Conservation (phyloP, 1,140 invertebrate species). For the Gryllus bimaculatus region DNA sequence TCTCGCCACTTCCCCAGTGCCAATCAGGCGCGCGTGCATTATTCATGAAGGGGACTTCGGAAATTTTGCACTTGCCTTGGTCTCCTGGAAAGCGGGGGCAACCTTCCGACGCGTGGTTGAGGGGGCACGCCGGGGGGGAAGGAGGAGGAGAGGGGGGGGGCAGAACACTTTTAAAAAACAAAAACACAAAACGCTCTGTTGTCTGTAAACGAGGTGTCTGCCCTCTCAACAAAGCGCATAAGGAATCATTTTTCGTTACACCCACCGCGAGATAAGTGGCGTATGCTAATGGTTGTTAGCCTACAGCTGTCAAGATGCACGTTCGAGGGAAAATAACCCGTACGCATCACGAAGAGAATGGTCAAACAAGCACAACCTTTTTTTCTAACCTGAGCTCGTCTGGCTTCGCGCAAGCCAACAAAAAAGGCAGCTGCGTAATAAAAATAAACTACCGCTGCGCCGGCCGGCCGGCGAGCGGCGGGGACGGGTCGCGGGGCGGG, state of each 20-base stretch:
- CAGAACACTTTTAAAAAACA: not conserved
- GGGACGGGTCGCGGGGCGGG: too few species aligned
- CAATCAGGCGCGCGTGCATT: not conserved
- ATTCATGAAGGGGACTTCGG: not conserved
- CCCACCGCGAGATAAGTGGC: constrained; percentile 11
- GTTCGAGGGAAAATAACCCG: constrained; percentile 12
- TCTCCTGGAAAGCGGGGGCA: not conserved
- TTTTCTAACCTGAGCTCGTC: constrained; percentile 14
- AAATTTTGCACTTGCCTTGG: not conserved
- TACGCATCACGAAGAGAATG: constrained; percentile 7
- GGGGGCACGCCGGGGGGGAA: too few species aligned
- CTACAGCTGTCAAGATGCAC: constrained; percentile 13
- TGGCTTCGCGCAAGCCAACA: constrained; percentile 14
- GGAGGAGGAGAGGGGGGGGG: too few species aligned
- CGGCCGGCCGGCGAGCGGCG: too few species aligned
- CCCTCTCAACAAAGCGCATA: not conserved
- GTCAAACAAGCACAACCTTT: constrained; percentile 13
- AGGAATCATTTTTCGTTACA: constrained; percentile 7
- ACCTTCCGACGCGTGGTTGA: not conserved
- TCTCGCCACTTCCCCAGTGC: not conserved
- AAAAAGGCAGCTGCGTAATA: not conserved
- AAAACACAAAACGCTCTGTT: not conserved
- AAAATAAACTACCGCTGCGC: not conserved
- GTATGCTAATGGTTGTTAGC: constrained; percentile 9
- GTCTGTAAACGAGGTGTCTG: constrained; percentile 15